Conservation (phyloP, 2,113 vertebrate species). For the human (Homo sapiens) region DNA sequence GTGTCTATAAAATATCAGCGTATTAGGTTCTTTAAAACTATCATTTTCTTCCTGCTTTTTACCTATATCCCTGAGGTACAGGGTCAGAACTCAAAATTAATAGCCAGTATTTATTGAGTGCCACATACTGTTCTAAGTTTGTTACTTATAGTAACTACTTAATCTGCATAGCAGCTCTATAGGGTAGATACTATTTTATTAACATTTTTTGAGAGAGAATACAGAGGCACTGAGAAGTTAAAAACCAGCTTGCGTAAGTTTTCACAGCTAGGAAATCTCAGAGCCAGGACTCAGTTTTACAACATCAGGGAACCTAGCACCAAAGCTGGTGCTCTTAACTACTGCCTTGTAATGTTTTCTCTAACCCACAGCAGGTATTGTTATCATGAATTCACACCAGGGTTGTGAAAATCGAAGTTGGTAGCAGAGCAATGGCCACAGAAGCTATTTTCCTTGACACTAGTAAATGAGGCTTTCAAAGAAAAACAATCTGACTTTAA, state of each 20-base stretch:
- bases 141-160: background rate
- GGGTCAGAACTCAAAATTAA: conserved; percentile 22
- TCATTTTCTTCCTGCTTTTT: background rate
- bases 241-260: background rate
- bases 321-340: background rate
- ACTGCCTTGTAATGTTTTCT: background rate
- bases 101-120: background rate
- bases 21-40: background rate
- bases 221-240: background rate
- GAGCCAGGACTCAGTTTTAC: background rate
- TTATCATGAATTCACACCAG: background rate
- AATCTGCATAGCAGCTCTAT: background rate
- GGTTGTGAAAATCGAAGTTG: background rate
- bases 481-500: conserved; percentile 5
- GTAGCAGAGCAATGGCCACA: background rate
- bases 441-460: background rate
- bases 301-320: background rate
- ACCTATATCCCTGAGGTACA: background rate
- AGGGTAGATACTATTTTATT: background rate
- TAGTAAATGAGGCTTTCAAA: background rate
- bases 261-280: background rate
- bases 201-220: background rate
- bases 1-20: background rate
- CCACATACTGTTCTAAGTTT: background rate
- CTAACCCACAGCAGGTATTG: background rate